Percentiles rank a stretch among this genome's conserved stretches.
Evolutionary conservation across 2,113 vertebrate genomes (phyloP).

Genomic region (Pollachius pollachius): DNA sequence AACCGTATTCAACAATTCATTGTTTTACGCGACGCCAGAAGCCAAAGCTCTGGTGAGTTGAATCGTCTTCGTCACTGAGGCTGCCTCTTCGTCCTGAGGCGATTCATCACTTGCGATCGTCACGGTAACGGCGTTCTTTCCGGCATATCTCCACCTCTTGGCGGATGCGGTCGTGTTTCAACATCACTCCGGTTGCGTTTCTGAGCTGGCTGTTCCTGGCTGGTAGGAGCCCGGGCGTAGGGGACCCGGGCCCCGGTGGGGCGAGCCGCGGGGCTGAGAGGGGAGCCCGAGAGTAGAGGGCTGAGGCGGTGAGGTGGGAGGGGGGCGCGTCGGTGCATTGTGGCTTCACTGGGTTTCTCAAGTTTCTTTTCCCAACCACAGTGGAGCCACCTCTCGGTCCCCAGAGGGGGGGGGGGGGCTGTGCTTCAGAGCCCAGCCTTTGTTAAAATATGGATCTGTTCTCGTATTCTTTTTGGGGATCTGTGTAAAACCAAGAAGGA

Average conservation of each 20-base stretch:
- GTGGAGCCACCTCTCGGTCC: conserved; percentile 61
- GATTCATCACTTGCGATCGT: too few species aligned
- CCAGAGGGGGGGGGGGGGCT: conserved; percentile 47
- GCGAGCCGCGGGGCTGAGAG: conserved; percentile 41
- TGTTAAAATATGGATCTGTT: conserved; percentile 79
- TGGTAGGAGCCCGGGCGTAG: conserved; percentile 61
- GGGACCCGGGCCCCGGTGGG: conserved; percentile 49
- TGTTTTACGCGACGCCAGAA: conserved; percentile 6
- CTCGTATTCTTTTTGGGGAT: conserved; percentile 77
- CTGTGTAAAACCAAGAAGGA: conserved; percentile 56
- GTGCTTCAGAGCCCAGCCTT: conserved; percentile 69
- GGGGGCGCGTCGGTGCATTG: conserved; percentile 29
- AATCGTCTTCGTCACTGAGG: too few species aligned
- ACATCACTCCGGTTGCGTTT: not conserved
- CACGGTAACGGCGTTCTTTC: too few species aligned
- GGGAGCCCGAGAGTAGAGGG: conserved; percentile 28
- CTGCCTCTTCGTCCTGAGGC: too few species aligned
- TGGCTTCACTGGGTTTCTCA: conserved; percentile 56
- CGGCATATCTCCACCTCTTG: too few species aligned
- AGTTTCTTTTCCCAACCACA: conserved; percentile 27
- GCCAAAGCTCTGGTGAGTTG: not conserved
- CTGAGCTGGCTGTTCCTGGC: not conserved
- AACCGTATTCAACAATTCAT: not conserved
- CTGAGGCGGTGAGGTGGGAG: not conserved
- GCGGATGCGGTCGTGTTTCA: too few species aligned